Base-by-base conservation (phyloP, 1,140 invertebrate species). In the Trichonephila inaurata region DNA sequence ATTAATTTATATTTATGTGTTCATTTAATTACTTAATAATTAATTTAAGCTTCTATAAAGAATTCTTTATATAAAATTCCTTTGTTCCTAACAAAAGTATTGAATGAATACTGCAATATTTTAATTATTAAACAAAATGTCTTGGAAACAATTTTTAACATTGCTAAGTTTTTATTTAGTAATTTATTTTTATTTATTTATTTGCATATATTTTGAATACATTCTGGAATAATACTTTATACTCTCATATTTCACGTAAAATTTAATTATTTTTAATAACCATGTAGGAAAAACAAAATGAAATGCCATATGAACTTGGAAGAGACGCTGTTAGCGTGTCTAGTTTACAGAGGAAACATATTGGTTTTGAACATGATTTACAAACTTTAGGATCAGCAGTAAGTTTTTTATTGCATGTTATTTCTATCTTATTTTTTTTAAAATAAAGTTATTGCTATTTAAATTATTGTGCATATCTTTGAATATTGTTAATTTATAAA, bases 241-340 rank as follows among this genome's bases (percentile, higher is more conserved):
- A 33, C 24, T 6, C 12, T 33, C 14, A 33, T 77, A 12, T 72
- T 51, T 51, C 8, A 8, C 2, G 4, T 51, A 51, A 51, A 51
- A 51, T 51, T 51, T 10, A 51, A 51, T 10, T 51, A 51, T 12
- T 51, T 51, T 81, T 93, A n/a, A 33, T 62, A 44, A 12, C 10
- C 10, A 51, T 51, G 2, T 66, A 94, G 93, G 97, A 97, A 95
- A 99, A 99, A 96, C 98, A 99, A 95, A 98, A 99, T 95, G 97
- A 98, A 66, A 98, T 99, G 96, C 99, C 99, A 77, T 99, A 99
- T 96, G 99, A 99, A 96, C 96, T 99, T 86, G 99, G 99, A 24
- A 97, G 99, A 93, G 99, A 99, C 96, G 98, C 99, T 72, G 98
- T 98, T 86, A 98, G 98, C 66, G 99, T 99, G 0, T 98, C 98